Percentiles rank a stretch among this genome's conserved stretches.
phyloP scores from a whole-genome alignment of 2,797 vertebrate genomes.

The Clamator glandarius region DNA sequence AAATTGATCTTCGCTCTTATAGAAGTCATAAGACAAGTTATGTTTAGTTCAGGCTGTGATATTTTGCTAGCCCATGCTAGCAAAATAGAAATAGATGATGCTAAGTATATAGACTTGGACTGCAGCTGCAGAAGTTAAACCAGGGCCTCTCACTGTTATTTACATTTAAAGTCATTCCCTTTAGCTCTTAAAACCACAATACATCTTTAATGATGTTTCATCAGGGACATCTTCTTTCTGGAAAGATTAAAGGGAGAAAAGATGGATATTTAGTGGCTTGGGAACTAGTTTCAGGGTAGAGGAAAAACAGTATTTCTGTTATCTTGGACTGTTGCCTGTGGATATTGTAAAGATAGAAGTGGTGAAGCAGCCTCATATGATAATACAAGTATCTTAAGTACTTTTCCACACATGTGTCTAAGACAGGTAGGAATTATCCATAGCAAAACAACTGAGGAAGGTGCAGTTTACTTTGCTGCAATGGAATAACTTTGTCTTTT shows the following conservation, averaged over 20 bases:
- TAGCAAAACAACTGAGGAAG: background rate
- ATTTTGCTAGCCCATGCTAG: background rate
- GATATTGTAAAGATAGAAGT: background rate
- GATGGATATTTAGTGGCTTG: background rate
- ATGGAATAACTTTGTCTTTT: background rate
- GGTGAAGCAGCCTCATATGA: background rate
- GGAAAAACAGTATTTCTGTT: background rate
- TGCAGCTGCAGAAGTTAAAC: conserved; percentile 2
- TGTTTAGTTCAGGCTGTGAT: background rate
- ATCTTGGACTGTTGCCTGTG: background rate
- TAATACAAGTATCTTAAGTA: background rate
- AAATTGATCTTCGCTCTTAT: conserved; percentile 51
- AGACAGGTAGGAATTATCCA: background rate
- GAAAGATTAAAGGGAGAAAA: background rate
- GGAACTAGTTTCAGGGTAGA: background rate
- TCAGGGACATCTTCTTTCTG: background rate
- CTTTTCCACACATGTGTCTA: background rate
- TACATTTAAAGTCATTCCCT: background rate
- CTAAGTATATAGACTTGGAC: background rate
- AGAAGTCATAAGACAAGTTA: conserved; percentile 45
- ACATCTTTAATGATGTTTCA: conserved; percentile 18
- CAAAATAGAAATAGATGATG: conserved; percentile 2
- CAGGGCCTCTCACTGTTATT: background rate
- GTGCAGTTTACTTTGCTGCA: background rate
- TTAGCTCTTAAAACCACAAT: background rate